Percentiles rank a stretch among this genome's conserved stretches.
These are phyloP conservation scores for Geococcyx californianus DNA, from an alignment of 2,113 vertebrate species.

Conservation along the genomic window DNA sequence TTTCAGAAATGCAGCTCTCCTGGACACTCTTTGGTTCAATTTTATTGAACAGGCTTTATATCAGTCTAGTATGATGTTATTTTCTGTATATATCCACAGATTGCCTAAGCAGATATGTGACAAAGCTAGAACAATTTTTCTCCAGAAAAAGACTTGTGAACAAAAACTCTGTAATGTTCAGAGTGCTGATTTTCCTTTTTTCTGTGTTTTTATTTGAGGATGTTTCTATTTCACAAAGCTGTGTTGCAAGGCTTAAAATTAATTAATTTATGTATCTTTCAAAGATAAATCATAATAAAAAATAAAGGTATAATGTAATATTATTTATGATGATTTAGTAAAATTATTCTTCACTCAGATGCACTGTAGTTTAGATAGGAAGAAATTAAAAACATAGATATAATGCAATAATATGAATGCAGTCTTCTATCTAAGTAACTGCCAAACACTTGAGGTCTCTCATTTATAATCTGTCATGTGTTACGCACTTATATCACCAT, in stretches of 20 bases:
- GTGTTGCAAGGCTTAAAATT: not conserved
- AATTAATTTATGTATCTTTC: not conserved
- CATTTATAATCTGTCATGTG: not conserved
- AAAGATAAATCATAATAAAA: not conserved
- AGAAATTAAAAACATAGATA: not conserved
- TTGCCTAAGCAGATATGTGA: not conserved
- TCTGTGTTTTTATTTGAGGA: not conserved
- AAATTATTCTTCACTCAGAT: not conserved
- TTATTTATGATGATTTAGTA: not conserved
- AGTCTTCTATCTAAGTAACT: not conserved
- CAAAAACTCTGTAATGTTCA: not conserved
- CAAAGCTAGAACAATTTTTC: not conserved
- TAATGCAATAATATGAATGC: not conserved
- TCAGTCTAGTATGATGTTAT: not conserved
- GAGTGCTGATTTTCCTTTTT: not conserved
- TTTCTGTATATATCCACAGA: not conserved
- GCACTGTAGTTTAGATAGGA: not conserved
- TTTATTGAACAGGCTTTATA: not conserved
- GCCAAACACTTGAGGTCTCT: not conserved
- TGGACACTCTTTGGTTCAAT: not conserved
- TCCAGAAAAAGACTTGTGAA: not conserved
- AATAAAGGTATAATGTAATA: not conserved
- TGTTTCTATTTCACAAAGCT: not conserved
- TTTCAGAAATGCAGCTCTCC: constrained; percentile 1
- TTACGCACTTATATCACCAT: not conserved